These are phyloP conservation scores for Rutpela maculata DNA, from an alignment of 2,888 invertebrate species.

Conservation along the genomic window DNA sequence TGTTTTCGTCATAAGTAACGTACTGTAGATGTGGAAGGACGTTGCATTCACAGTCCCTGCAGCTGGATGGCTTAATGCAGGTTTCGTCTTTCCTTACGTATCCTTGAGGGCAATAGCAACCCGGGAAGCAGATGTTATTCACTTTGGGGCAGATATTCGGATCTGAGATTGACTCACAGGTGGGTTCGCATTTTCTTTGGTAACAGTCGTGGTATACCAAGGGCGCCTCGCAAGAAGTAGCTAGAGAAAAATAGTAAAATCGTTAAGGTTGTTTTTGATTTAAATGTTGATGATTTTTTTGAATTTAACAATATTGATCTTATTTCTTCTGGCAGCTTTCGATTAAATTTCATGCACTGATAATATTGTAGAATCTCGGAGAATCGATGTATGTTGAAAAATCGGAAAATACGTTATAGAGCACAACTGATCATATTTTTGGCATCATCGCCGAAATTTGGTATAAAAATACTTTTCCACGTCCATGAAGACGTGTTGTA, in stretches of 20 bases:
- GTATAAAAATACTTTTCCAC: too few relatives aligned
- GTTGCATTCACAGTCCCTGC: slow-evolving; percentile 84
- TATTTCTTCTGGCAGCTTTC: too few relatives aligned
- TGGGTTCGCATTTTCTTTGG: slow-evolving; percentile 85
- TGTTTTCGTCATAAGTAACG: slow-evolving; percentile 87
- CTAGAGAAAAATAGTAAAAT: slow-evolving; percentile 71
- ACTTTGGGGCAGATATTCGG: slow-evolving; percentile 79
- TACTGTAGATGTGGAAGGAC: slow-evolving; percentile 88
- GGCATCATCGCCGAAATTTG: too few relatives aligned
- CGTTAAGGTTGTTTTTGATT: neutral
- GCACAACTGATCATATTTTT: too few relatives aligned
- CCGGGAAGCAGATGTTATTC: slow-evolving; percentile 84
- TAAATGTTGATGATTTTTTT: too few relatives aligned
- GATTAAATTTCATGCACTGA: too few relatives aligned
- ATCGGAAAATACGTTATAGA: too few relatives aligned
- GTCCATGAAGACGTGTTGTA: too few relatives aligned
- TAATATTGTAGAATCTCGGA: too few relatives aligned
- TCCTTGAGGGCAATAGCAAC: slow-evolving; percentile 91
- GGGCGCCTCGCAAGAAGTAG: slow-evolving; percentile 83
- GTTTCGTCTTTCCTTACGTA: slow-evolving; percentile 80
- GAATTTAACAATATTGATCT: too few relatives aligned
- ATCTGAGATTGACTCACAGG: slow-evolving; percentile 80
- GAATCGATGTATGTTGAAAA: too few relatives aligned
- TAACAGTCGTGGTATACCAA: slow-evolving; percentile 90
- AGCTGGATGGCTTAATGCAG: slow-evolving; percentile 83